phyloP scores from a whole-genome alignment of 2,113 vertebrate species.

The Solea senegalensis region DNA sequence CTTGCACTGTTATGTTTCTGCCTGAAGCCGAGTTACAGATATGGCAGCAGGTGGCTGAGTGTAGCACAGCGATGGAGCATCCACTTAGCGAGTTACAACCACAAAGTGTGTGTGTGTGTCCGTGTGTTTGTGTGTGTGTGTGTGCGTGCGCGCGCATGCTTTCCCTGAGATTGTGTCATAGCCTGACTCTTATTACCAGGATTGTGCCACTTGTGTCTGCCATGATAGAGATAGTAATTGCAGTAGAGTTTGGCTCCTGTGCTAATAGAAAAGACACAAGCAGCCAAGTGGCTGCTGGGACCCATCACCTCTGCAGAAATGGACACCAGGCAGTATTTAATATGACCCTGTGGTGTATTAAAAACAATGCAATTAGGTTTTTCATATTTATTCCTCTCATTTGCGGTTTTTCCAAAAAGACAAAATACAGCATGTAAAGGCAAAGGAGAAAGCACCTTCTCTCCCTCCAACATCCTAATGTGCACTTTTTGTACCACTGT shows the following conservation, averaged over 20 bases:
- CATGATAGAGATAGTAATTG: slow-evolving; percentile 68
- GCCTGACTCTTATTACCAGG: slow-evolving; percentile 61
- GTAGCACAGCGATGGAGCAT: slow-evolving; percentile 41
- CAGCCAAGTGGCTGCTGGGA: slow-evolving; percentile 31
- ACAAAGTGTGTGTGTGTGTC: slow-evolving; percentile 40
- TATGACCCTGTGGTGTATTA: slow-evolving; percentile 1
- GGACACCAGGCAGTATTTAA: slow-evolving; percentile 41
- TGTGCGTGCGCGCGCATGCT: slow-evolving; percentile 14
- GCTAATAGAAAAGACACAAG: slow-evolving; percentile 62
- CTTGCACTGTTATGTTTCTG: slow-evolving; percentile 42
- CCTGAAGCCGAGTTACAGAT: slow-evolving; percentile 43
- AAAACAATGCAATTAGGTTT: neutral
- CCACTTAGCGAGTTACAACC: slow-evolving; percentile 63
- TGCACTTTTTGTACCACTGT: neutral
- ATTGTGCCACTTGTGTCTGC: slow-evolving; percentile 64
- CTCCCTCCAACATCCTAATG: neutral
- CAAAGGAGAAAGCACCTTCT: neutral
- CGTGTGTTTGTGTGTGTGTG: slow-evolving; percentile 8
- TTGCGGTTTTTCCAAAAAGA: neutral
- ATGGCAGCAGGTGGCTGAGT: slow-evolving; percentile 71
- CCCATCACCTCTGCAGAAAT: slow-evolving; percentile 38
- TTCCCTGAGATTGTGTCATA: slow-evolving; percentile 38
- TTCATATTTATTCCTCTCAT: slow-evolving; percentile 26
- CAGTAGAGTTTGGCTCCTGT: slow-evolving; percentile 58
- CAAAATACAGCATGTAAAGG: neutral